These are phyloP conservation scores for Garra rufa DNA, from an alignment of 2,113 vertebrate genomes.

Conservation along the genomic window DNA sequence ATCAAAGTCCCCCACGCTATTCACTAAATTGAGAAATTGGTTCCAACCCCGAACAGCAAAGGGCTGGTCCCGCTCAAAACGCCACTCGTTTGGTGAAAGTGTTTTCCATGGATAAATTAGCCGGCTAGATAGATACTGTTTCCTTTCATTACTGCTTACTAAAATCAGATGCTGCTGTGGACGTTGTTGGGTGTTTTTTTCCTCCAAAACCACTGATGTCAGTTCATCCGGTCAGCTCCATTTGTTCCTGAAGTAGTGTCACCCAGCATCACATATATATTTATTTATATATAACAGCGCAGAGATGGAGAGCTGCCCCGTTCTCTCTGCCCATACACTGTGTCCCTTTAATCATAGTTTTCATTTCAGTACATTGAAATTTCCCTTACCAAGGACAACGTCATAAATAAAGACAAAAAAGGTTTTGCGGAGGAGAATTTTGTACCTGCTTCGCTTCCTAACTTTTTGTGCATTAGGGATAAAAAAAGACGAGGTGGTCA, in stretches of 20 bases:
- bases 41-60: slow-evolving; percentile 28
- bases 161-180: slow-evolving; percentile 17
- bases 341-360: slow-evolving; percentile 96
- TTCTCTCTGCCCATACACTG: slow-evolving; percentile 83
- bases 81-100: slow-evolving; percentile 60
- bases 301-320: slow-evolving; percentile 78
- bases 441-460: slow-evolving; percentile 78
- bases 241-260: slow-evolving; percentile 38
- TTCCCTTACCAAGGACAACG: slow-evolving; percentile 95
- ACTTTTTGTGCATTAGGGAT: slow-evolving; percentile 64
- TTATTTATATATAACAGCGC: slow-evolving; percentile 2
- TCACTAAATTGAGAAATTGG: slow-evolving; percentile 66
- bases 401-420: slow-evolving; percentile 88
- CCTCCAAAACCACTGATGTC: neutral
- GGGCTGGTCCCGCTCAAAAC: slow-evolving; percentile 61
- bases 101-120: slow-evolving; percentile 43
- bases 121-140: slow-evolving; percentile 27
- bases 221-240: slow-evolving; percentile 25
- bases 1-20: slow-evolving; percentile 71
- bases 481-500: slow-evolving; percentile 81
- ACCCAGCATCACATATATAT: slow-evolving; percentile 20
- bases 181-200: neutral
- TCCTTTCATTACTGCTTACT: slow-evolving; percentile 16
- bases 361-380: slow-evolving; percentile 97
- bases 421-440: slow-evolving; percentile 84